Evolutionary conservation across 2,113 vertebrate genomes (phyloP).

Genomic region (Atlantisia rogersi): DNA sequence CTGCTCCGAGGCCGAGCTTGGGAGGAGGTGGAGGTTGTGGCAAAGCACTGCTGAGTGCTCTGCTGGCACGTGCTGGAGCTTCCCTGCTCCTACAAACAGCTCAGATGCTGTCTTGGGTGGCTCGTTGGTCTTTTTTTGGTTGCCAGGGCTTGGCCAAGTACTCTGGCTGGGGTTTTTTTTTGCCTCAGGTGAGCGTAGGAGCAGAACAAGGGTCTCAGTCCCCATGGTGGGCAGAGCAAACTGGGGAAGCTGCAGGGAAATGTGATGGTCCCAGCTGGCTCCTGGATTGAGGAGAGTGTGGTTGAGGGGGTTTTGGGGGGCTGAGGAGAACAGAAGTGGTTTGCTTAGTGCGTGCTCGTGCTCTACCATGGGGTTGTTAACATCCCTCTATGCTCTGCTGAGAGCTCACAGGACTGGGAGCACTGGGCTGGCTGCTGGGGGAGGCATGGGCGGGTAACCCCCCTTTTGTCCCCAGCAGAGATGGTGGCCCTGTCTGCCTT

Average conservation of each 20-base stretch:
- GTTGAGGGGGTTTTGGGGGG: background rate
- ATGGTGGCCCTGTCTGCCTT: background rate
- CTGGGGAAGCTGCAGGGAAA: background rate
- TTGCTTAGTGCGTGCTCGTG: background rate
- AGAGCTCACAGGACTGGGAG: background rate
- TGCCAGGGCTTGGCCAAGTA: background rate
- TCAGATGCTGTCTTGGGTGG: too few relatives aligned
- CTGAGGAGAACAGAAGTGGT: background rate
- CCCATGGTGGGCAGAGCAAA: accelerated
- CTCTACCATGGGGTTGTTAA: background rate
- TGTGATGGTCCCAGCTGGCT: accelerated
- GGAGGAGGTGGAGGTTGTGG: background rate
- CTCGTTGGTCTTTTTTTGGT: background rate
- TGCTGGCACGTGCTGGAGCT: accelerated
- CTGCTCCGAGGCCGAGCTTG: accelerated
- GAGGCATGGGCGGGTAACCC: background rate
- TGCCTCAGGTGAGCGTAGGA: accelerated
- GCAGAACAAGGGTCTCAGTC: background rate
- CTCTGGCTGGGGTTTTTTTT: background rate
- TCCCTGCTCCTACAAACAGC: background rate
- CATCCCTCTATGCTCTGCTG: background rate
- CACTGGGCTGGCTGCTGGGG: background rate
- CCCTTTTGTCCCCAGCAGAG: background rate
- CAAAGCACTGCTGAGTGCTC: accelerated
- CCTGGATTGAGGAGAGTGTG: accelerated